Evolutionary conservation across 2,888 invertebrate genomes (phyloP).

Genomic region (Asteroscopus sphinx): DNA sequence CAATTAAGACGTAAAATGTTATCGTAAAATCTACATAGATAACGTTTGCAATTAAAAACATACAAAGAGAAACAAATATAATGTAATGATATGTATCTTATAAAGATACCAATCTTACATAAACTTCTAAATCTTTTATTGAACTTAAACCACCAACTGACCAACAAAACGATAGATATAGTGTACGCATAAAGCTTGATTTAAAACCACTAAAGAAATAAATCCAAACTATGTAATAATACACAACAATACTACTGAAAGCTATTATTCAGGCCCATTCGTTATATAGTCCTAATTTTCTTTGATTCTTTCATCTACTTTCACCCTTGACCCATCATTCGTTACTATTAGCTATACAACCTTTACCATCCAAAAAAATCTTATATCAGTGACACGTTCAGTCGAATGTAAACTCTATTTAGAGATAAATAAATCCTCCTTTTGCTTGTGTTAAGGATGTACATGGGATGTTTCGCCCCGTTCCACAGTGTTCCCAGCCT

Average conservation of each 20-base stretch:
- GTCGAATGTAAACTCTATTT: conserved; percentile 60
- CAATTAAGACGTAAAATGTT: no score
- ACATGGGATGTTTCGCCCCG: conserved; percentile 59
- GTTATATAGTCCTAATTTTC: conserved; percentile 69
- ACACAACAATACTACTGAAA: conserved; percentile 48
- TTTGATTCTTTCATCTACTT: conserved; percentile 70
- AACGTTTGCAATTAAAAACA: no score
- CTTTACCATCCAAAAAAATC: conserved; percentile 46
- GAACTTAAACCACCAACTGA: no score
- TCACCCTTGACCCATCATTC: conserved; percentile 86
- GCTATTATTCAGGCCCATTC: conserved; percentile 54
- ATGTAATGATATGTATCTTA: no score
- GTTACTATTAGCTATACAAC: conserved; percentile 77
- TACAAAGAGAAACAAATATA: no score
- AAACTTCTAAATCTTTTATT: no score
- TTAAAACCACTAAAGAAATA: conserved; percentile 10
- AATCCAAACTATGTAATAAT: conserved; percentile 42
- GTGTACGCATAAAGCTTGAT: no score
- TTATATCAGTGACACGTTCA: conserved; percentile 39
- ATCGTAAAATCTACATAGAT: no score
- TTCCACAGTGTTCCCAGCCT: conserved; percentile 65
- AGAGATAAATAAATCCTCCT: conserved; percentile 41
- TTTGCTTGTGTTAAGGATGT: conserved; percentile 35
- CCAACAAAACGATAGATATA: no score
- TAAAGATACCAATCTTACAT: no score